Evolutionary conservation across 2,113 vertebrate species (phyloP), one percentile per base, ranked within the genome.

Genomic region (Motacilla tschutschensis): DNA sequence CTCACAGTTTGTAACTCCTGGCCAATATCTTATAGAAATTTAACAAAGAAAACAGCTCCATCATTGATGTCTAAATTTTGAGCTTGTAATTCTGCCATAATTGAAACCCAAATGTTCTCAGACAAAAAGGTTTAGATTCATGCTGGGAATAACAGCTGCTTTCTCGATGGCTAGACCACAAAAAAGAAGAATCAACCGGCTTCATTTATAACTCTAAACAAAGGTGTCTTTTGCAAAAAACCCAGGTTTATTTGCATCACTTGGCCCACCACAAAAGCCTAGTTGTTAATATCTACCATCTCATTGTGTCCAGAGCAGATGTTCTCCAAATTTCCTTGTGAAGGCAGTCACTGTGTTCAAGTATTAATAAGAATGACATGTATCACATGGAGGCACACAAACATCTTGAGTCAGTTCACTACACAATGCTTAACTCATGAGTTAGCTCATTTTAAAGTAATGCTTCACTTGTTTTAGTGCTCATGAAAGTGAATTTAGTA

Each of bases 141-240:
- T 41, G 87, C 93, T 60, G 91, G 63, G 81, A 93, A 62, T 87
- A 89, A 91, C 91, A 94, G 77, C 64, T 88, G 78, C 50, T 87
- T 53, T 95, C 62, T 67, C 20, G 10, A 78, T 47, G 46, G 44
- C 67, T 55, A 72, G 65, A 92, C 63, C 63, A 58, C 71, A 59
- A 67, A 89, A 88, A 88, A 77, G 26, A 77, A 74, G 41, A 82
- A 48, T 73, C 67, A 92, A 90, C 57, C 84, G 88, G 63, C 41
- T 91, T 91, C 59, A 93, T 89, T 94, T 89, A 57, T 76, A 87
- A 90, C 50, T 74, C 48, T 41, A 53, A 90, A 96, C 86, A 96
- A 90, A 94, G 76, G 87, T 77, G 57, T 78, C 82, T 89, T 77
- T 89, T 91, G 57, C 85, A 66, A 89, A 81, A 82, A 80, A 44